Base-by-base conservation (phyloP, 1,140 invertebrate genomes). In the Apis florea region DNA sequence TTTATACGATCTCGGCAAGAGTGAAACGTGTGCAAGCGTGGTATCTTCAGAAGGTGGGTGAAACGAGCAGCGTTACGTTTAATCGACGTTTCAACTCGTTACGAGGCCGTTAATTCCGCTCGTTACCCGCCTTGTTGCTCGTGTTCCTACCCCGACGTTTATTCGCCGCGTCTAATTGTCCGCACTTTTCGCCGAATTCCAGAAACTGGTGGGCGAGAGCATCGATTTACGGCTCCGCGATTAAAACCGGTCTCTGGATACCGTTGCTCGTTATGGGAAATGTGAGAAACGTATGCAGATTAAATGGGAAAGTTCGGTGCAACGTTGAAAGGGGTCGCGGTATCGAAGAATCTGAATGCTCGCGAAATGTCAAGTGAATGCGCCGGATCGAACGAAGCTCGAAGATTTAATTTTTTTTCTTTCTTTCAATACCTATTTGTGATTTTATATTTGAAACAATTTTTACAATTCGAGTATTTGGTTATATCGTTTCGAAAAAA, bases 41-140 rank as follows among this genome's bases (percentile, higher is more conserved):
- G 58, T 61, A 40, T 66, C 19, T 19, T 26, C 51, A 47, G 21
- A n/a, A 21, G 13, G 4, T 11, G 69, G 47, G 13, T 1, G 24
- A 61, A 79, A 58, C 24, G 49, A 6, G 49, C 40, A 5, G 19
- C 56, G 51, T 59, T 47, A 69, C 24, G 67, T 73, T 40, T 79
- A 73, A 80, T 80, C 70, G 70, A 69, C n/a, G 21, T 40, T 63
- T 80, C 59, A 31, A 66, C 51, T 24, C 70, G 68, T 79, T 79
- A 71, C 77, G 67, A 61, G 63, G n/a, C 51, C 59, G 63, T 80
- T 80, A 79, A 72, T 73, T 79, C 70, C 51, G 51, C 66, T 80
- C 70, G 61, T 80, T 80, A 80, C 53, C 40, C 72, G n/a, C 13
- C 59, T 64, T 74, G 70, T 74, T 80, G 64, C 51, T 80, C 53